Base-by-base conservation (phyloP, 2,888 invertebrate species). In the Elysia crispata region DNA sequence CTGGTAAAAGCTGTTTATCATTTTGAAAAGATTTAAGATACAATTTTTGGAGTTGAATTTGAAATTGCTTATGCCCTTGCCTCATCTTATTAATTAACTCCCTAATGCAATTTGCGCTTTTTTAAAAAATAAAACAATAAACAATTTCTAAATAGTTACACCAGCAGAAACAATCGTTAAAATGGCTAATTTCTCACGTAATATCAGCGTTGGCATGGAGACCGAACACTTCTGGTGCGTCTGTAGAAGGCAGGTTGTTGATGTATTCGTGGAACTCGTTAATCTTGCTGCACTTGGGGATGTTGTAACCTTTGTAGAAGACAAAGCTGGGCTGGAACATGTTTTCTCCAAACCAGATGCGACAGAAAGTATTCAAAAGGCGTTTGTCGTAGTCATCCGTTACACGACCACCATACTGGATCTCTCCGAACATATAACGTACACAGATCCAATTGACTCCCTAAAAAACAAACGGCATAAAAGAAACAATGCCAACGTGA, bases 361-460 rank as follows among this genome's bases (percentile, higher is more conserved):
- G 87, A 79, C 92, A 91, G 89, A 92, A 92, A 0, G 92, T 92
- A 84, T 91, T 91, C 50, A 92, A 88, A 54, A 92, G 88, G 30
- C 91, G 87, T 82, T 92, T 92, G 89, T 92, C 92, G 81, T 87
- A 92, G 86, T 92, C 92, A 72, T 92, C 92, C 3, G 92, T 92
- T 28, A 92, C 92, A 79, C 92, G 89, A 62, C 92, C 92, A 28
- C 92, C 92, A 85, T 92, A 92, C 82, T 92, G 92, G 83, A 92
- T 92, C 83, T 92, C 92, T n/a, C 92, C 92, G 77, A 92, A 89
- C 92, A 92, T 92, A 88, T 92, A 92, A n/a, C 92, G 88, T 5
- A 92, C 90, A 79, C 88, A 88, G 1, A 87, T 89, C 92, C 92
- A 92, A 77, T 85, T 89, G 20, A 92, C 91, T 41, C 92, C 92